These are phyloP conservation scores for Xylota sylvarum DNA, from an alignment of 2,888 invertebrate species.

Conservation along the genomic window DNA sequence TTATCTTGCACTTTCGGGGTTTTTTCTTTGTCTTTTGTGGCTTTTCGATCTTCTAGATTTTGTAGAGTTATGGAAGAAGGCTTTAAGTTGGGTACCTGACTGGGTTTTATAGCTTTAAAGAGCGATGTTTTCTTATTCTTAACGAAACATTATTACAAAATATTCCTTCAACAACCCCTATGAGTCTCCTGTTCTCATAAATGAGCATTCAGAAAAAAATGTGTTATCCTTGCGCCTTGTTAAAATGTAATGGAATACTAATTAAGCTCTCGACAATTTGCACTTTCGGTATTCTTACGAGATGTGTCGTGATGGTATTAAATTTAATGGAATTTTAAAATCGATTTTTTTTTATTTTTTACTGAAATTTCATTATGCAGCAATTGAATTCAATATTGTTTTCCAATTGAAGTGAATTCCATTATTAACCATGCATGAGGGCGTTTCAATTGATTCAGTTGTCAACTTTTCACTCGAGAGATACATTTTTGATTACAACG, in stretches of 20 bases:
- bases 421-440: neutral
- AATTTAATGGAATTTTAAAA: constrained; percentile 31
- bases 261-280: constrained; percentile 2
- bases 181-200: too few relatives aligned
- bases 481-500: neutral
- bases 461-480: constrained; percentile 16
- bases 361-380: constrained; percentile 36
- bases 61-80: too few relatives aligned
- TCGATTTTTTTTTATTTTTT: constrained; percentile 30
- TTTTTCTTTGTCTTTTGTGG: too few relatives aligned
- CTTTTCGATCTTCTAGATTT: too few relatives aligned
- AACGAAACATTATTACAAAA: too few relatives aligned
- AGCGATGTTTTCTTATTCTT: too few relatives aligned
- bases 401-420: constrained; percentile 25
- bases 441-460: constrained; percentile 20
- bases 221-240: too few relatives aligned
- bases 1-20: too few relatives aligned
- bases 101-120: too few relatives aligned
- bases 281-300: constrained; percentile 8
- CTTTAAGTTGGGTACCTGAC: too few relatives aligned
- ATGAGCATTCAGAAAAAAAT: too few relatives aligned
- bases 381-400: constrained; percentile 30
- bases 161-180: too few relatives aligned
- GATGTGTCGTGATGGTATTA: neutral
- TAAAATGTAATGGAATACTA: neutral